phyloP scores from a whole-genome alignment of 1,140 invertebrate genomes.

The Xylocopa sonorina region DNA sequence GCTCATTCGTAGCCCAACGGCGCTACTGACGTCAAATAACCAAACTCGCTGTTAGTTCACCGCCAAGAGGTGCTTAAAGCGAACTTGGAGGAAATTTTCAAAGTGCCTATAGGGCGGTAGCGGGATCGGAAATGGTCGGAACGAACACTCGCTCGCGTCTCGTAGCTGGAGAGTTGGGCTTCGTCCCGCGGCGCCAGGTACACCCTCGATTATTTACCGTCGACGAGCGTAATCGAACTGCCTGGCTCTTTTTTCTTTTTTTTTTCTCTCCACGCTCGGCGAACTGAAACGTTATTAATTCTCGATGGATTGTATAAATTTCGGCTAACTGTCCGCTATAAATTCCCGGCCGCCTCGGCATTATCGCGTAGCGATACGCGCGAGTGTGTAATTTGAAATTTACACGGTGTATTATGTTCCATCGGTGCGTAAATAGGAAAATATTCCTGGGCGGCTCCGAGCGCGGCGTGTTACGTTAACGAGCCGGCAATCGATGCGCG shows the following conservation, averaged over 20 bases:
- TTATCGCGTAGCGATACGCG: background rate
- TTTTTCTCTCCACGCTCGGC: too few species aligned
- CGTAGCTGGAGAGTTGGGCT: too few species aligned
- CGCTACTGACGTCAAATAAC: too few species aligned
- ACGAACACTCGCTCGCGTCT: too few species aligned
- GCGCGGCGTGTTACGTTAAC: background rate
- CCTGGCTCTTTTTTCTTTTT: background rate
- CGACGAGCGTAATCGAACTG: background rate
- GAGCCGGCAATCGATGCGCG: slow-evolving; percentile 3
- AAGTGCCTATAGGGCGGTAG: too few species aligned
- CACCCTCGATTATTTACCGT: background rate
- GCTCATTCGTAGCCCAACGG: too few species aligned
- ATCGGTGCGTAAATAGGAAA: slow-evolving; percentile 2
- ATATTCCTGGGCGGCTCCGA: background rate
- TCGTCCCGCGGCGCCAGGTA: too few species aligned
- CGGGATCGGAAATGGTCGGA: too few species aligned
- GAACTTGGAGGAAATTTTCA: too few species aligned
- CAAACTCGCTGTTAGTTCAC: too few species aligned
- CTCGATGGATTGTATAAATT: slow-evolving; percentile 2
- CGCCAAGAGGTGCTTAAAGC: too few species aligned
- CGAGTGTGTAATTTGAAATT: slow-evolving; percentile 35
- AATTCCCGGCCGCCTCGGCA: background rate
- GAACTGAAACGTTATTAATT: too few species aligned
- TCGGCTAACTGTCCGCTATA: slow-evolving; percentile 9
- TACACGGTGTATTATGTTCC: slow-evolving; percentile 8